Evolutionary conservation across 1,140 invertebrate species (phyloP).

Genomic region (Vanessa atalanta): DNA sequence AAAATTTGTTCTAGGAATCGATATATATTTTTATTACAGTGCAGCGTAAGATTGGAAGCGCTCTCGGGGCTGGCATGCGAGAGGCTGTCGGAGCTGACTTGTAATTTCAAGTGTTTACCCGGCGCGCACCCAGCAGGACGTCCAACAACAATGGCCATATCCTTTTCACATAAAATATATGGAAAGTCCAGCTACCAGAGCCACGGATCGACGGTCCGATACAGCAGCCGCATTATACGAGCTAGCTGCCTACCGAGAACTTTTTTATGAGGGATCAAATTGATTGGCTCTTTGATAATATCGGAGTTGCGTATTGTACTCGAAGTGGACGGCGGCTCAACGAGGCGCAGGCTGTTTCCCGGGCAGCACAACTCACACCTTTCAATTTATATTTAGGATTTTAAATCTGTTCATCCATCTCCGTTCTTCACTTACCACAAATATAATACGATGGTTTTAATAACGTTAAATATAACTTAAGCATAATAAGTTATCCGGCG

Average conservation of each 20-base stretch:
- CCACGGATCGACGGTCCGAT: slow-evolving; percentile 69
- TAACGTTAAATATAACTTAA: too few relatives aligned
- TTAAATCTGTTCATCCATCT: background rate
- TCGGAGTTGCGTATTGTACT: slow-evolving; percentile 64
- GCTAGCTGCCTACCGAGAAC: slow-evolving; percentile 69
- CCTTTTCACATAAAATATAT: slow-evolving; percentile 81
- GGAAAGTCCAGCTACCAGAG: slow-evolving; percentile 72
- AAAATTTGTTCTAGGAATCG: slow-evolving; percentile 36
- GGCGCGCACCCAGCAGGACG: slow-evolving; percentile 64
- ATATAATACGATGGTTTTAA: too few relatives aligned
- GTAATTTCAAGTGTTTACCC: slow-evolving; percentile 80
- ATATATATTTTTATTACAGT: slow-evolving; percentile 62
- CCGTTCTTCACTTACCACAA: background rate
- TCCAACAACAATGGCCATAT: slow-evolving; percentile 75
- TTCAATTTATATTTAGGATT: slow-evolving; percentile 12
- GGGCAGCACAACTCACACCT: slow-evolving; percentile 54
- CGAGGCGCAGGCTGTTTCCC: background rate
- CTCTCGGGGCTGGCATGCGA: slow-evolving; percentile 55
- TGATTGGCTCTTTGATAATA: slow-evolving; percentile 78
- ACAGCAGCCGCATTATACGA: slow-evolving; percentile 63
- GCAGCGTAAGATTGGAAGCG: slow-evolving; percentile 77
- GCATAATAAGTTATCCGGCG: background rate
- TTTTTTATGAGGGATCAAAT: slow-evolving; percentile 80
- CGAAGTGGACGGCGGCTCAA: slow-evolving; percentile 12
- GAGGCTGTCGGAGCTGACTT: slow-evolving; percentile 63